These are phyloP conservation scores for Sparidentex hasta DNA, from an alignment of 2,797 vertebrate genomes.

Conservation along the genomic window DNA sequence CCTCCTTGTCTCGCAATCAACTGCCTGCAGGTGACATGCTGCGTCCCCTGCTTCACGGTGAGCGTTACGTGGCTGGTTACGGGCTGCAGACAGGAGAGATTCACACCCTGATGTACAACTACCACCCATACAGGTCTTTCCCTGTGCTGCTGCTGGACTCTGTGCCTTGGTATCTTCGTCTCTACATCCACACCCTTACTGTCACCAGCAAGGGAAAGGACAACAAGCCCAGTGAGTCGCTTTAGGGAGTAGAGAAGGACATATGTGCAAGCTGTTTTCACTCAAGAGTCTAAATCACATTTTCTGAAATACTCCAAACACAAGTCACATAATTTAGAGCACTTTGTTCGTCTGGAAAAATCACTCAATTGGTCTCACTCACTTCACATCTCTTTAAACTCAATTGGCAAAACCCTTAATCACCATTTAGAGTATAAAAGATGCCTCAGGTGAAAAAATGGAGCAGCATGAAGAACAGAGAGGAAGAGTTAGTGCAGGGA, in stretches of 20 bases:
- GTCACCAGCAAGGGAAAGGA: conserved; percentile 94
- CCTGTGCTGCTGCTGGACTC: conserved; percentile 93
- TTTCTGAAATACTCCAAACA: no score
- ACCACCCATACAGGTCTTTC: conserved; percentile 94
- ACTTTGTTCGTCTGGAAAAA: no score
- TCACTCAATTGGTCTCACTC: no score
- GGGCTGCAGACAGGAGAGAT: conserved; percentile 95
- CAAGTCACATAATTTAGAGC: no score
- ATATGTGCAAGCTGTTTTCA: neutral
- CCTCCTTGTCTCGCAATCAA: neutral
- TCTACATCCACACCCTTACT: conserved; percentile 95
- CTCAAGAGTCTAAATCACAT: no score
- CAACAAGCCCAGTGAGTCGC: conserved; percentile 94
- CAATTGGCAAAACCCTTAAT: no score
- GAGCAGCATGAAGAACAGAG: no score
- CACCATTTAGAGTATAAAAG: no score
- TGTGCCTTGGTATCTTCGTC: conserved; percentile 97
- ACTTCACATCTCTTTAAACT: no score
- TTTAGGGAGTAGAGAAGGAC: neutral
- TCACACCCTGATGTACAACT: conserved; percentile 94
- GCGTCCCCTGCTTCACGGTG: conserved; percentile 90
- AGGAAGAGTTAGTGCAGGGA: no score
- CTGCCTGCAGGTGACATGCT: conserved; percentile 78
- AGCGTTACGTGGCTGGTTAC: conserved; percentile 95
- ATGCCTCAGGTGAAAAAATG: no score